Base-by-base conservation (phyloP, 2,888 invertebrate species). In the Leptopilina myrica region DNA sequence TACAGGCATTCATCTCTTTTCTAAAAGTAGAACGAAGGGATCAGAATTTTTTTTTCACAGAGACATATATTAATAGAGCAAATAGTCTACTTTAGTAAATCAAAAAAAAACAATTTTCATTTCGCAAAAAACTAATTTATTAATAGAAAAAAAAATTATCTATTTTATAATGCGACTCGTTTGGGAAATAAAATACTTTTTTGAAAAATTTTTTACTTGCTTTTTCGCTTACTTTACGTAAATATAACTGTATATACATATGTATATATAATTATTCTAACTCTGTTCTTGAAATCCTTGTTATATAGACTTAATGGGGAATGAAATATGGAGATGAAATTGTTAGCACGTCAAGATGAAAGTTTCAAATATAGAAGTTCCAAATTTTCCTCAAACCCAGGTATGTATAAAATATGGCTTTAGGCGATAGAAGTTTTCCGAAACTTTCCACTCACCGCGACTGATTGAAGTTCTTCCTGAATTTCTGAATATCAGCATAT, bases 361-460 rank as follows among this genome's bases (percentile, higher is more conserved):
- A 53, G 49, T 69, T 53, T 73, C 73, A 73, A 59, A 73, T 73
- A 33, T 73, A 73, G 56, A 73, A 73, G 26, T 73, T 73, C n/a
- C 33, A 33, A 73, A 73, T 73, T 73, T 56, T 56, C 53, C 73
- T 53, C 73, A 33, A 67, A 56, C 40, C 6, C 40, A 26, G n/a
- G 26, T 49, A 33, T 73, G 56, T 73, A 73, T 73, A 73, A 73
- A 73, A 73, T 56, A 73, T 59, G 15, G 73, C 73, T 73, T 73
- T 73, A 73, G 73, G 73, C 76, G 59, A 64, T 76, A 64, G 76
- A 62, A 76, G 64, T 64, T 62, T 64, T 20, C 46, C 20, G 9
- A 76, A 76, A 76, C 76, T 76, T 76, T 76, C 49, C 46, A 64
- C 76, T 76, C 76, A 64, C 76, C 49, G 64, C 64, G 64, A 76